These are phyloP conservation scores for Gouania willdenowi DNA, from an alignment of 2,797 vertebrate species.

Conservation along the genomic window DNA sequence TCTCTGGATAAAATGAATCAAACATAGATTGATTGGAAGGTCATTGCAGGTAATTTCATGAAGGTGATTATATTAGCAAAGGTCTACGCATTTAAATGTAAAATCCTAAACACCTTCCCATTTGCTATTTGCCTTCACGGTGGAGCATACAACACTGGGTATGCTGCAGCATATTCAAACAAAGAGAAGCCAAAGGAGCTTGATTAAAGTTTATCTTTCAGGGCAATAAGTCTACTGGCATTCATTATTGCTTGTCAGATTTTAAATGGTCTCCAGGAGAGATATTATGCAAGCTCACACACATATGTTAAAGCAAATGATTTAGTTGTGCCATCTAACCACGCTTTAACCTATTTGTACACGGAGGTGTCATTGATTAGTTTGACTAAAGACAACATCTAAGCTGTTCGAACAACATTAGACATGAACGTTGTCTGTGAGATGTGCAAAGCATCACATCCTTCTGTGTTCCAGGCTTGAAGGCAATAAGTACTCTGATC, in stretches of 20 bases:
- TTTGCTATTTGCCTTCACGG: constrained; percentile 77
- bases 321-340: constrained; percentile 51
- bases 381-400: constrained; percentile 37
- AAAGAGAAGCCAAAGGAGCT: constrained; percentile 64
- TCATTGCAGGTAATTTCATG: constrained; percentile 56
- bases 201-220: constrained; percentile 85
- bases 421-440: neutral
- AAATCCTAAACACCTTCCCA: constrained; percentile 70
- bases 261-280: constrained; percentile 73
- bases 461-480: constrained; percentile 24
- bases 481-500: constrained; percentile 32
- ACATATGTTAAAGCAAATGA: constrained; percentile 68
- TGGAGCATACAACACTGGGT: constrained; percentile 60
- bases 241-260: constrained; percentile 83
- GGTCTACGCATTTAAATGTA: constrained; percentile 76
- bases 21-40: constrained; percentile 63
- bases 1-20: constrained; percentile 62
- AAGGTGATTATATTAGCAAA: constrained; percentile 70
- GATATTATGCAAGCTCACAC: constrained; percentile 75
- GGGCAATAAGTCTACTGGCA: constrained; percentile 80
- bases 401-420: constrained; percentile 8
- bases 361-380: constrained; percentile 41
- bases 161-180: constrained; percentile 77
- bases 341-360: constrained; percentile 66
- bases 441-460: constrained; percentile 1